Base-by-base conservation (phyloP, 2,888 invertebrate genomes). In the Neoaliturus tenellus region DNA sequence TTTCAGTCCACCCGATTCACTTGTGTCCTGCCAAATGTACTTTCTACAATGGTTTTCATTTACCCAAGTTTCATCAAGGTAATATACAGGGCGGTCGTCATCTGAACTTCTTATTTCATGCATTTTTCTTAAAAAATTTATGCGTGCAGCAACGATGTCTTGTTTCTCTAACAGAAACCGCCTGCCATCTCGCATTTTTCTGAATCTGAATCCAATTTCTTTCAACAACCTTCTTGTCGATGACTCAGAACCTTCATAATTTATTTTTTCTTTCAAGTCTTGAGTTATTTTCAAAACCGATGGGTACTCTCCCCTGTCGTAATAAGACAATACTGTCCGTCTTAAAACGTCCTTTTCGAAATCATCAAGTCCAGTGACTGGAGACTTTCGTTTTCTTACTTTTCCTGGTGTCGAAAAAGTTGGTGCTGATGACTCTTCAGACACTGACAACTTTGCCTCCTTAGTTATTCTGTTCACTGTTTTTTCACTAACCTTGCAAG, bases 281-380 rank as follows among this genome's bases (percentile, higher is more conserved):
- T 67, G 44, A 31, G 71, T 67, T 51, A 84, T 78, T 69, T 84
- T 84, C 25, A 20, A 20, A 20, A 0, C 31, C 0, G 84, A 75
- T 3, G 78, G 82, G 78, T 67, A 82, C 69, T 78, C 31, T 39
- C 69, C 51, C 2, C 69, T 23, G 82, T 82, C 82, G 55, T 84
- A 82, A 84, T 78, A 84, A 62, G 62, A 75, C 78, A 81, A 67
- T 1, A 84, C 23, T 12, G 55, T 82, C 44, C 73, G 35, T 51
- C 80, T 81, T 23, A 83, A 41, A 44, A 83, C 48, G 35, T 83
- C 75, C 4, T 81, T 81, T 31, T 83, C 71, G 69, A 83, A 80
- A 80, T 83, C 51, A 14, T 83, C 80, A 3, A 80, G 62, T 12
- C 44, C 80, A 12, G 80, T 83, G 20, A 83, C 55, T 23, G 20